Evolutionary conservation across 1,140 invertebrate species (phyloP).

Genomic region (Magallana angulata): DNA sequence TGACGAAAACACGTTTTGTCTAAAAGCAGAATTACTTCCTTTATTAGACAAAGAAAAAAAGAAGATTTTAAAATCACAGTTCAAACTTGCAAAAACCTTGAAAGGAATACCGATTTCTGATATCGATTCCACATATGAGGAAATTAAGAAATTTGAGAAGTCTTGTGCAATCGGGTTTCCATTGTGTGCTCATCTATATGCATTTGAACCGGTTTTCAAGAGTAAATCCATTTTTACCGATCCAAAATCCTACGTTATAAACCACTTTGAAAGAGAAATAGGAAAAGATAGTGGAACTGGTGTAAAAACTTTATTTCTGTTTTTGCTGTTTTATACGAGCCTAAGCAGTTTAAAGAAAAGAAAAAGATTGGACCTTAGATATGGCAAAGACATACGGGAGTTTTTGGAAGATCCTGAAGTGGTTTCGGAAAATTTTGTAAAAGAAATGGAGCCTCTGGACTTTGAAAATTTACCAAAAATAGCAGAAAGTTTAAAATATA

Average conservation of each 20-base stretch:
- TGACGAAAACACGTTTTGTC: neutral
- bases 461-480: neutral
- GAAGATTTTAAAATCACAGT: neutral
- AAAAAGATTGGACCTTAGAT: neutral
- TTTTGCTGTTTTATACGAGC: neutral
- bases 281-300: neutral
- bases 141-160: too few species aligned
- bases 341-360: neutral
- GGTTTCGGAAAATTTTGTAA: neutral
- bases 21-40: too few species aligned
- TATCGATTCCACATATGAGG: too few species aligned
- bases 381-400: neutral
- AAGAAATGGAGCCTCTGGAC: neutral
- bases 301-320: neutral
- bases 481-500: neutral
- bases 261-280: neutral
- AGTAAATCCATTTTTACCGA: too few species aligned
- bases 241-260: neutral
- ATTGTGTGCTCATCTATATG: neutral
- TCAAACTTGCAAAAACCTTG: neutral
- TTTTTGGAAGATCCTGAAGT: neutral
- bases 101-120: too few species aligned
- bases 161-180: neutral
- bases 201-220: neutral
- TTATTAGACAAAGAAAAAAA: neutral